Evolutionary conservation across 2,113 vertebrate genomes (phyloP), one percentile per base, ranked within the genome.

Genomic region (Helogale parvula): DNA sequence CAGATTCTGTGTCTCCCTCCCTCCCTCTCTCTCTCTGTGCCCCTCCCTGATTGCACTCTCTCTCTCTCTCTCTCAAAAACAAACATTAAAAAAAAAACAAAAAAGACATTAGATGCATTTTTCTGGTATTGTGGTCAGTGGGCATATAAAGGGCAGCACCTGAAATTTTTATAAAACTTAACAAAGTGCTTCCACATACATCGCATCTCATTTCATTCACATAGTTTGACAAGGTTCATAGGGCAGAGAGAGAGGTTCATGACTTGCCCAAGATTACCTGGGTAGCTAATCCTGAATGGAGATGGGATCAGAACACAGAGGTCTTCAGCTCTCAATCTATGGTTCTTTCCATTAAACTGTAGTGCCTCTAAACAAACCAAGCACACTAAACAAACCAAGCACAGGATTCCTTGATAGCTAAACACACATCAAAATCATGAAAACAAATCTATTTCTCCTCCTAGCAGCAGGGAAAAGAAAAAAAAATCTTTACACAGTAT

Each of bases 351-450:
- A 85, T 38, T 41, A 91, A 94, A 54, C 17, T 13, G 27, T 25
- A 38, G 7, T 86, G 50, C 21, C 68, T 89, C 83, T 87, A 76
- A 47, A 66, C 57, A 93, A 92, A 92, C 65, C 69, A 90, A 63
- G 38, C n/a, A 96, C 12, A 27, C 83, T 87, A 76, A 47, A 66
- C 57, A 93, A 92, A 92, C 65, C 69, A 90, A 68, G 38, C n/a
- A 96, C 12, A 27, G 57, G 27, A 90, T 65, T 84, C 60, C 41
- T 31, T 76, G 93, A 92, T 1, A 93, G 76, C 54, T 89, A 35
- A 95, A 95, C 54, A 54, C n/a, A 52, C 25, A 96, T n/a, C 21
- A 38, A 93, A 77, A 95, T n/a, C 83, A 88, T 50, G 45, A 63
- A 95, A 95, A 81, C 50, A 79, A 7, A 77, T 27, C 57, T 94